These are phyloP conservation scores for Rhingia rostrata DNA, from an alignment of 2,888 invertebrate genomes.

Conservation along the genomic window DNA sequence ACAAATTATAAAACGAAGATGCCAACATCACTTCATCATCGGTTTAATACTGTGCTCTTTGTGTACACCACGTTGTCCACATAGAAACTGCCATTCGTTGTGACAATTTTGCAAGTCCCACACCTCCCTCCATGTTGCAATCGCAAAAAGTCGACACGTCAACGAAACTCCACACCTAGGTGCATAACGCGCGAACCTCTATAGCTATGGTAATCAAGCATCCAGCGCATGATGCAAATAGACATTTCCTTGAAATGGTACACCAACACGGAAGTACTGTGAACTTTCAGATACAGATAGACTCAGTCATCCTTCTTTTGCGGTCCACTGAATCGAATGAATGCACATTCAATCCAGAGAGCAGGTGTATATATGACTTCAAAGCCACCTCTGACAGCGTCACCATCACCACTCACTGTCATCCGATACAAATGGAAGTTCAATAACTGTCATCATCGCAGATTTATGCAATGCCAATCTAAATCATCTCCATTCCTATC, in stretches of 20 bases:
- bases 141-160: background rate
- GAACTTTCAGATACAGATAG: background rate
- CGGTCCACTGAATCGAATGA: constrained; percentile 10
- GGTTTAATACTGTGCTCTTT: background rate
- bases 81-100: background rate
- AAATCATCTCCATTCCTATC: background rate
- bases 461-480: constrained; percentile 8
- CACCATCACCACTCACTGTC: background rate
- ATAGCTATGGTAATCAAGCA: background rate
- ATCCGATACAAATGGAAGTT: constrained; percentile 4
- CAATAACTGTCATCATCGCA: constrained; percentile 12
- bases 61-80: background rate
- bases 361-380: background rate
- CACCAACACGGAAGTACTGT: constrained; percentile 4
- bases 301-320: background rate
- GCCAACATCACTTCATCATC: constrained; percentile 7
- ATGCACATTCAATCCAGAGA: background rate
- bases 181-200: background rate
- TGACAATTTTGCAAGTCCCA: background rate
- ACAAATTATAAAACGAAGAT: constrained; percentile 12
- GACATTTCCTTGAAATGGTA: constrained; percentile 17
- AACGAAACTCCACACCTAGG: constrained; percentile 6
- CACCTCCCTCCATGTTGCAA: background rate
- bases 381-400: background rate
- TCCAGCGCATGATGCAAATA: background rate